A percentile compares a stretch with the other conserved stretches of the same genome.
Evolutionary conservation across 2,113 vertebrate species (phyloP).

Genomic region (Mormyrus iriodes): DNA sequence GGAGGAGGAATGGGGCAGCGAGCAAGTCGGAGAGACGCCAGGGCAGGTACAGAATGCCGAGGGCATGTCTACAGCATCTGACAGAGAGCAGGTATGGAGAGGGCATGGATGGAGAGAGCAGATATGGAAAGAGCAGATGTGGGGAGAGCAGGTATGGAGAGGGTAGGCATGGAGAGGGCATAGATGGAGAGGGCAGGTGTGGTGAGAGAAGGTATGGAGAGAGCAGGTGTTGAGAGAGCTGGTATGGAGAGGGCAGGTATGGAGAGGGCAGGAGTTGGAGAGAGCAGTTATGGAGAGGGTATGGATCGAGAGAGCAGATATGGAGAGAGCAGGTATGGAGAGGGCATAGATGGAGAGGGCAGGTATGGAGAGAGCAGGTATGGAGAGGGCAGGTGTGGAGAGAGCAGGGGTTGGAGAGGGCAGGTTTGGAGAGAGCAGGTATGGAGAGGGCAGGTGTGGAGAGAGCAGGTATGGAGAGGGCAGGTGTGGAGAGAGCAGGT

Average conservation of each 20-base stretch:
- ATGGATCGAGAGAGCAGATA: neutral
- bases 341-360: neutral
- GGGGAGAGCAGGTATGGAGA: neutral
- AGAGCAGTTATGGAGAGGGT: neutral
- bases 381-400: no score
- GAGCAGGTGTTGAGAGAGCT: no score
- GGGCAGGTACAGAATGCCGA: slow-evolving; percentile 19
- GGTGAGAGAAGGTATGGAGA: no score
- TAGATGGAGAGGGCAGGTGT: neutral
- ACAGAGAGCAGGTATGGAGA: neutral
- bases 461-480: no score
- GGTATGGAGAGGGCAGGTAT: neutral
- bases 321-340: neutral
- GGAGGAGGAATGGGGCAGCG: slow-evolving; percentile 25
- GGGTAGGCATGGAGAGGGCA: neutral
- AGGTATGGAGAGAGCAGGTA: neutral
- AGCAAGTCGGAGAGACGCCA: slow-evolving; percentile 19
- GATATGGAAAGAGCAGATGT: no score
- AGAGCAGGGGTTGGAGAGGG: no score
- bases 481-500: no score
- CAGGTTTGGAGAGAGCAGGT: no score
- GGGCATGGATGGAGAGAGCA: neutral
- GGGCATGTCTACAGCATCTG: neutral
- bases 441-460: no score
- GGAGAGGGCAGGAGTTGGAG: neutral